A percentile compares a stretch with the other conserved stretches of the same genome.
Conservation (phyloP, 1,140 invertebrate genomes). For the Wiebesia pumilae region DNA sequence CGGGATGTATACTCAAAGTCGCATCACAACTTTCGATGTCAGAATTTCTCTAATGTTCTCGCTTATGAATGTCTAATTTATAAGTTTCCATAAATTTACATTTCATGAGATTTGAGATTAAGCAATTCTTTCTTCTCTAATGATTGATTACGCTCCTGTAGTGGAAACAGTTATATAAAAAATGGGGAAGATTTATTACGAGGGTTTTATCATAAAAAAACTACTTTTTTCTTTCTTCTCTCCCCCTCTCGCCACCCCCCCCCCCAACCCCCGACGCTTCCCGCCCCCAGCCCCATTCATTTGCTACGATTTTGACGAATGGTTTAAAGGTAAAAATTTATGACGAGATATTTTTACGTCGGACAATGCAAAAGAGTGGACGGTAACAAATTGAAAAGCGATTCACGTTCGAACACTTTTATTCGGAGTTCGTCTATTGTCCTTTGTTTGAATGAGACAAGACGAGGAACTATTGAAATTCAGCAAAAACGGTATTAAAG, state of each 20-base stretch:
- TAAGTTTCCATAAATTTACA: background rate
- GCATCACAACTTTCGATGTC: background rate
- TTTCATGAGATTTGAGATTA: background rate
- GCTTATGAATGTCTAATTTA: background rate
- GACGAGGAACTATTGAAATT: conserved; percentile 5
- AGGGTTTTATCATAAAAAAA: conserved; percentile 36
- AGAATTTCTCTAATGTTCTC: background rate
- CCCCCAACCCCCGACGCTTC: too few relatives aligned
- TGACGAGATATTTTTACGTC: conserved; percentile 39
- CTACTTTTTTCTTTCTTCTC: conserved; percentile 3
- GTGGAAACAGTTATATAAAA: conserved; percentile 36
- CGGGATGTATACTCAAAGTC: background rate
- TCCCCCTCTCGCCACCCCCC: too few relatives aligned
- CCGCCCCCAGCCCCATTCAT: too few relatives aligned
- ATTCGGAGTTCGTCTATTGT: conserved; percentile 40
- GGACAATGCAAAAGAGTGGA: conserved; percentile 20
- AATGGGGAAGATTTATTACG: conserved; percentile 47
- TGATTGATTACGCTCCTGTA: conserved; percentile 37
- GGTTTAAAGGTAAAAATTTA: conserved; percentile 36
- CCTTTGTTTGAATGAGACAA: conserved; percentile 15
- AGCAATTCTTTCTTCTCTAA: conserved; percentile 7
- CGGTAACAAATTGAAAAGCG: conserved; percentile 50
- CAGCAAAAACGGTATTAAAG: conserved; percentile 16
- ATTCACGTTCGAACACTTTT: conserved; percentile 48
- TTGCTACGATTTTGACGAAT: conserved; percentile 43